Percentiles rank a stretch among this genome's conserved stretches.
Conservation (phyloP, 2,888 invertebrate genomes). For the Aspidapion aeneum region DNA sequence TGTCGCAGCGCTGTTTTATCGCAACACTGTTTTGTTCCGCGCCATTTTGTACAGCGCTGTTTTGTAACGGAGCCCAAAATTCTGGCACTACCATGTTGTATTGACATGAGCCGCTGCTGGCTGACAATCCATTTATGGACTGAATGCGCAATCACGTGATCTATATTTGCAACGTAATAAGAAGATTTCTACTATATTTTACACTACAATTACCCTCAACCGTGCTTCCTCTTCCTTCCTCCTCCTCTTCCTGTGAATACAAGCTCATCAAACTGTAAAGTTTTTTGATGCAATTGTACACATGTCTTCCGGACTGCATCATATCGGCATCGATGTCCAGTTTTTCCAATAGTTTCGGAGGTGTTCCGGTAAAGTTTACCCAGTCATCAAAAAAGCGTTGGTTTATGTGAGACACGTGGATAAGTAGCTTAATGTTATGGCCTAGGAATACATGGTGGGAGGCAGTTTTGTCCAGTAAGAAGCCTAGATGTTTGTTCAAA, state of each 20-base stretch:
- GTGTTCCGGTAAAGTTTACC: slow-evolving; percentile 26
- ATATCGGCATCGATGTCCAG: slow-evolving; percentile 26
- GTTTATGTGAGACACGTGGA: slow-evolving; percentile 27
- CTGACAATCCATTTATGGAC: too few species aligned
- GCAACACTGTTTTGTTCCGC: too few species aligned
- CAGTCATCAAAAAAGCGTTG: slow-evolving; percentile 33
- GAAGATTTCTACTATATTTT: too few species aligned
- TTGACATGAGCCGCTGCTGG: too few species aligned
- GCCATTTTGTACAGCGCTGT: too few species aligned
- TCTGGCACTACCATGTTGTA: too few species aligned
- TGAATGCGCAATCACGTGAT: too few species aligned
- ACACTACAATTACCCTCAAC: too few species aligned
- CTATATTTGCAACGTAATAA: too few species aligned
- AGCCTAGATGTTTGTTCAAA: slow-evolving; percentile 25
- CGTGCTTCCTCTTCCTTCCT: too few species aligned
- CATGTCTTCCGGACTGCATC: slow-evolving; percentile 23
- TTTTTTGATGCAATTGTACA: slow-evolving; percentile 30
- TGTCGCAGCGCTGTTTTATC: too few species aligned
- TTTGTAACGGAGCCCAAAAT: too few species aligned
- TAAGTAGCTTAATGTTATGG: slow-evolving; percentile 24
- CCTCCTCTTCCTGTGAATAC: slow-evolving; percentile 7
- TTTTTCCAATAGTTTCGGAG: slow-evolving; percentile 28
- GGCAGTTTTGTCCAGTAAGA: slow-evolving; percentile 14
- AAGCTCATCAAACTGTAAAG: slow-evolving; percentile 24
- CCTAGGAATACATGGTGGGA: slow-evolving; percentile 10